Evolutionary conservation across 1,140 invertebrate genomes (phyloP), one percentile per base, ranked within the genome.

Genomic region (Sminthurinus signatus): DNA sequence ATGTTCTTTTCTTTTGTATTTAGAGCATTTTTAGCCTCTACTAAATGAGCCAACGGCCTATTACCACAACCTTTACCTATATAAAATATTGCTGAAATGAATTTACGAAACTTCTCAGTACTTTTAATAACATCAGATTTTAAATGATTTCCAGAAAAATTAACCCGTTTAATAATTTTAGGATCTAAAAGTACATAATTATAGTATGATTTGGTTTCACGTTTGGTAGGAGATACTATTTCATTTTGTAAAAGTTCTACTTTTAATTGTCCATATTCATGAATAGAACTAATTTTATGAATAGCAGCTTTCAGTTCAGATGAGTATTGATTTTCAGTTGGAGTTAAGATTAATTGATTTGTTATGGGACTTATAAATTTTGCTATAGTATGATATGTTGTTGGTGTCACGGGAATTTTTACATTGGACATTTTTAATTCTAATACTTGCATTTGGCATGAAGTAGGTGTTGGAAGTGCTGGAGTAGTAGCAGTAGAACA

Each of bases 171-270:
- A 17, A 67, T 67, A 23, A 72, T 50, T 27, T 64, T 64, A 2
- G 70, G 70, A 48, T 72, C 67, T 2, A 72, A 51, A 5, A 72
- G 59, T 3, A 72, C 1, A 29, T 72, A 72, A 27, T 69, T 72
- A 44, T 52, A 72, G 48, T 57, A 72, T 0, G 70, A 72, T 60
- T 72, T 72, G 27, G 62, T 61, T 2, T 51, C 36, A 2, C 57
- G 23, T 19, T 63, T 52, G 2, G 58, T 21, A 15, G 67, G 31
- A 17, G 12, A 4, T 2, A 23, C 46, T 44, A 27, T 14, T 43
- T 28, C 25, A 42, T 36, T 44, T 42, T 69, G 70, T 4, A 64
- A 5, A 23, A 72, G 60, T 12, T 69, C 59, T 19, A 72, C 52
- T 51, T 65, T 44, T 0, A 42, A 50, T 21, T 72, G 54, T 23